Conservation (phyloP, 2,888 invertebrate species). For the Timandra comae region DNA sequence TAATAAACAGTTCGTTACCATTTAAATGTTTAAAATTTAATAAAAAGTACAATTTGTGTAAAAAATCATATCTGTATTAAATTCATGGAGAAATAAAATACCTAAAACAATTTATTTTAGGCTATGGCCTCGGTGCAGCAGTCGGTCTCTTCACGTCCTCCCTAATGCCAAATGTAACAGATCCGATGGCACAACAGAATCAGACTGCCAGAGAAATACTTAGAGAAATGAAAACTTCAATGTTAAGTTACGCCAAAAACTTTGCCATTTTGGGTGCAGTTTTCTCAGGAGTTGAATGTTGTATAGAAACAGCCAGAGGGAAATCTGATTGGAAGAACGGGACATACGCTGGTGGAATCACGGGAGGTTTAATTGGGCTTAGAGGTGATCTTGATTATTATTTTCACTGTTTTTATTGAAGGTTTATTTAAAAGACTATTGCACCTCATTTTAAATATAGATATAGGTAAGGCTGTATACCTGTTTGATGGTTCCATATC, state of each 20-base stretch:
- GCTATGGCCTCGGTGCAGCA: constrained; percentile 95
- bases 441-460: too few relatives aligned
- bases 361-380: constrained; percentile 93
- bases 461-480: too few relatives aligned
- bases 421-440: too few relatives aligned
- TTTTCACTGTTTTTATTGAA: too few relatives aligned
- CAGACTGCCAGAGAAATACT: constrained; percentile 91
- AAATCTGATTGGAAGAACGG: constrained; percentile 98
- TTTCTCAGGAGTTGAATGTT: constrained; percentile 96
- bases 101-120: constrained; percentile 58
- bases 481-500: too few relatives aligned
- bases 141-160: constrained; percentile 98
- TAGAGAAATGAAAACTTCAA: constrained; percentile 93
- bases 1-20: too few relatives aligned
- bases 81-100: too few relatives aligned
- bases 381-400: too few relatives aligned
- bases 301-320: constrained; percentile 95
- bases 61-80: too few relatives aligned
- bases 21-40: too few relatives aligned
- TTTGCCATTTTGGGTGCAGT: constrained; percentile 97
- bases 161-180: constrained; percentile 91
- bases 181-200: constrained; percentile 80
- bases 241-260: constrained; percentile 96
- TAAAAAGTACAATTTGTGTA: too few relatives aligned
- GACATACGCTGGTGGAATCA: constrained; percentile 94